A percentile compares a stretch with the other conserved stretches of the same genome.
Evolutionary conservation across 2,888 invertebrate genomes (phyloP).

Genomic region (Saturnia pavonia): DNA sequence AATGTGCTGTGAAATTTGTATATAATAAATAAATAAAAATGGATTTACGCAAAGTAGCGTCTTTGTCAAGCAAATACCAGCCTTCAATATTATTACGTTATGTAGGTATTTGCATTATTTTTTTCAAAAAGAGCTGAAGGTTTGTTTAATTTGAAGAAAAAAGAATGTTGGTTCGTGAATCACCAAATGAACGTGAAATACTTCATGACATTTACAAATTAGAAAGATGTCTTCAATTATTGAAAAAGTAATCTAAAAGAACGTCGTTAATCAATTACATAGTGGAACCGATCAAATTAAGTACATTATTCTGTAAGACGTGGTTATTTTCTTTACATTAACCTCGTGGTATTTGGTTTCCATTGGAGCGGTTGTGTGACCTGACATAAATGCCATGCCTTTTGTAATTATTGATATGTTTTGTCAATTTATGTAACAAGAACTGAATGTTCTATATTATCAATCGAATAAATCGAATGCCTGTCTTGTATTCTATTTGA

Average conservation of each 20-base stretch:
- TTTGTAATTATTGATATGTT: constrained; percentile 13
- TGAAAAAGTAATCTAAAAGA: background rate
- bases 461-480: no score
- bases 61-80: no score
- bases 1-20: no score
- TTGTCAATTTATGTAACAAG: background rate
- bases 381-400: constrained; percentile 20
- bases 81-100: no score
- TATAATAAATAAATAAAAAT: no score
- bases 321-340: constrained; percentile 22
- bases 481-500: no score
- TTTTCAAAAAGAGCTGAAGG: no score
- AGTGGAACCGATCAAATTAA: constrained; percentile 11
- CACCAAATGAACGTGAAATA: background rate
- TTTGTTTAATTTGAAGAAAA: no score
- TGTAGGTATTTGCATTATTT: no score
- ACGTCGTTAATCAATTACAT: constrained; percentile 12
- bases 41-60: no score
- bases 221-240: background rate
- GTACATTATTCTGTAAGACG: background rate
- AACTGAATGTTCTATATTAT: background rate
- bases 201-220: background rate
- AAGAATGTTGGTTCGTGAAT: no score
- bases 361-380: background rate
- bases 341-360: constrained; percentile 16